Percentiles rank a stretch among this genome's conserved stretches.
Evolutionary conservation across 1,140 invertebrate species (phyloP).

Genomic region (Ceratoteleas bidentatus): DNA sequence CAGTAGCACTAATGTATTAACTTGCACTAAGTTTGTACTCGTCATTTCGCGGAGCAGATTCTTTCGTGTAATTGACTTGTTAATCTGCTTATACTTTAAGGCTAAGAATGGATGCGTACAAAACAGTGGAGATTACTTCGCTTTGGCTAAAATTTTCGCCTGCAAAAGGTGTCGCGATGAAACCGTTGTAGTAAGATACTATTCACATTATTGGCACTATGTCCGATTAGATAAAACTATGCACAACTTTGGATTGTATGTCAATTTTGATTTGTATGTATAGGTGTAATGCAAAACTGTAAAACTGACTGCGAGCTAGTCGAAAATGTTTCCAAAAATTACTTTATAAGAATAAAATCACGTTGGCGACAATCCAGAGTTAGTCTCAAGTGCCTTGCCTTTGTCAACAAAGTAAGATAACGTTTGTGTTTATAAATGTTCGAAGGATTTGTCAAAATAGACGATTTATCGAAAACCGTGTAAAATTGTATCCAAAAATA

Average conservation of each 20-base stretch:
- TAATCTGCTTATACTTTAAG: conserved; percentile 63
- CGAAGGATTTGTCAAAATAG: conserved; percentile 24
- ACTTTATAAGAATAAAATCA: conserved; percentile 28
- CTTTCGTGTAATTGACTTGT: conserved; percentile 67
- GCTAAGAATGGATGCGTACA: conserved; percentile 64
- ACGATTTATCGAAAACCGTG: conserved; percentile 28
- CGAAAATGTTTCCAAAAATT: conserved; percentile 26
- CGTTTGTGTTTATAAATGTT: conserved; percentile 7
- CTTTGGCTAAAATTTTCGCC: conserved; percentile 51
- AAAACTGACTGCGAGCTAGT: conserved; percentile 16
- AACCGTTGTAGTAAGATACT: no score
- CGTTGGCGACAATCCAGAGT: neutral
- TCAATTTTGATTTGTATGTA: conserved; percentile 32
- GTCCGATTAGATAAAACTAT: conserved; percentile 13
- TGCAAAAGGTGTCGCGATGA: conserved; percentile 47
- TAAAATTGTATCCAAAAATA: conserved; percentile 52
- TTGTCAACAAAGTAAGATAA: conserved; percentile 18
- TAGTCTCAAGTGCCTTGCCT: neutral
- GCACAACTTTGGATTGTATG: conserved; percentile 18
- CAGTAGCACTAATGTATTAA: conserved; percentile 46
- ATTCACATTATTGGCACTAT: conserved; percentile 2
- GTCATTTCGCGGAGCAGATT: conserved; percentile 61
- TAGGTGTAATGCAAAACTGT: neutral
- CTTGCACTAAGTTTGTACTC: conserved; percentile 63
- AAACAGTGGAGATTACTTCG: conserved; percentile 73